Conservation (phyloP, 2,797 vertebrate genomes). For the Triplophysa bombifrons region DNA sequence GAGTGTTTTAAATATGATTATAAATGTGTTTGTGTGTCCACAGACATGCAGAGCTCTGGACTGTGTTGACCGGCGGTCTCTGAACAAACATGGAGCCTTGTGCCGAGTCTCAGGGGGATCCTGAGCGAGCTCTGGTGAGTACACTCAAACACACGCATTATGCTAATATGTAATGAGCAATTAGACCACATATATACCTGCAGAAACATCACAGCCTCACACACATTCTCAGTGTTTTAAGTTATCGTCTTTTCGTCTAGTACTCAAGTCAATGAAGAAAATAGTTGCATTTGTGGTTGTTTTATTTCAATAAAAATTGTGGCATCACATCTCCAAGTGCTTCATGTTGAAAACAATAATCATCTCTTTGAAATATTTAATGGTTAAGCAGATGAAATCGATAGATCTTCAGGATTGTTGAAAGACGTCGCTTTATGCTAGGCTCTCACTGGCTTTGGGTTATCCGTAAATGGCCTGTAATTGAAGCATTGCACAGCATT, state of each 20-base stretch:
- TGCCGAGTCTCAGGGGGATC: slow-evolving; percentile 77
- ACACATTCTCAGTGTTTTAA: not conserved
- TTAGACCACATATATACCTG: not conserved
- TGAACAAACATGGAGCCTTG: slow-evolving; percentile 77
- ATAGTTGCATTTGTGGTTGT: too few relatives aligned
- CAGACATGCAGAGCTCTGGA: slow-evolving; percentile 70
- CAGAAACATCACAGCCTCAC: not conserved
- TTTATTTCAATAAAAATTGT: not conserved
- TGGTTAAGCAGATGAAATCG: not conserved
- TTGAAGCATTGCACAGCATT: not conserved
- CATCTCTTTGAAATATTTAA: not conserved
- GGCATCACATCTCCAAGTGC: not conserved
- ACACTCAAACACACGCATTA: not conserved
- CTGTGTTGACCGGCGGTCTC: slow-evolving; percentile 61
- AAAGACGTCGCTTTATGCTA: not conserved
- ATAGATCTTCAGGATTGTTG: not conserved
- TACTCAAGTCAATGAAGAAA: too few relatives aligned
- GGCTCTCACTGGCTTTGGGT: not conserved
- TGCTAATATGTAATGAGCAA: not conserved
- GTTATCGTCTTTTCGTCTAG: too few relatives aligned
- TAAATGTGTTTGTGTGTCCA: slow-evolving; percentile 37
- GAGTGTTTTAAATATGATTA: not conserved
- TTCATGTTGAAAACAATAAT: not conserved
- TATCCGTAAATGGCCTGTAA: not conserved
- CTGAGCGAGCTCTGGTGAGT: slow-evolving; percentile 79